Percentiles rank a stretch among this genome's conserved stretches.
Evolutionary conservation across 2,797 vertebrate species (phyloP).

Genomic region (Selene dorsalis): DNA sequence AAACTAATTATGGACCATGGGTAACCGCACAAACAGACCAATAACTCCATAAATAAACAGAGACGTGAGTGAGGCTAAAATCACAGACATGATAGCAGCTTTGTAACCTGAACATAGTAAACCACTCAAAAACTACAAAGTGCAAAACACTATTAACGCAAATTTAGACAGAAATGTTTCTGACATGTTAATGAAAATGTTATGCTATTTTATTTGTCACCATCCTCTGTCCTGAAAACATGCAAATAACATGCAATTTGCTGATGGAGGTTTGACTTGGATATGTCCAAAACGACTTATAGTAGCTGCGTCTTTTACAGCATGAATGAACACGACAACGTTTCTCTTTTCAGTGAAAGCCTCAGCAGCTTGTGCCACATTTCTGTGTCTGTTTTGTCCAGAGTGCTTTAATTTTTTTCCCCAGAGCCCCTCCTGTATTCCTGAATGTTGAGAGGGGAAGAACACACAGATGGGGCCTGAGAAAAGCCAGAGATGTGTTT

Average conservation of each 20-base stretch:
- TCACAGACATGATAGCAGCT: background rate
- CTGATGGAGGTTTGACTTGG: background rate
- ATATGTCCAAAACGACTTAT: background rate
- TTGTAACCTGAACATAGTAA: background rate
- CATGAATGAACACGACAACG: background rate
- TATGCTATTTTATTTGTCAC: background rate
- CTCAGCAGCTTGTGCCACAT: slow-evolving; percentile 40
- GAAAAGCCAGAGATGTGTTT: slow-evolving; percentile 34
- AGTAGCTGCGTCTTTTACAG: background rate
- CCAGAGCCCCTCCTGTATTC: slow-evolving; percentile 44
- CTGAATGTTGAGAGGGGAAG: slow-evolving; percentile 38
- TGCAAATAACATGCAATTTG: background rate
- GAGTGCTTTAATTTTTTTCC: slow-evolving; percentile 24
- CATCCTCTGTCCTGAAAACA: background rate
- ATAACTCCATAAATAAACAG: background rate
- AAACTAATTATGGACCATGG: background rate
- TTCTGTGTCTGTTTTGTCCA: slow-evolving; percentile 37
- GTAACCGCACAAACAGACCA: background rate
- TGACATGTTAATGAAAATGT: too few relatives aligned
- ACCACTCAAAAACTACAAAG: background rate
- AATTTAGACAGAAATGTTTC: background rate
- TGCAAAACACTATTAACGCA: background rate
- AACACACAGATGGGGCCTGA: slow-evolving; percentile 61
- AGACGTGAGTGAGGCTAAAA: background rate
- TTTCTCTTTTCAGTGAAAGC: slow-evolving; percentile 27